Evolutionary conservation across 2,113 vertebrate species (phyloP), one percentile per base, ranked within the genome.

Genomic region (Empidonax alnorum): DNA sequence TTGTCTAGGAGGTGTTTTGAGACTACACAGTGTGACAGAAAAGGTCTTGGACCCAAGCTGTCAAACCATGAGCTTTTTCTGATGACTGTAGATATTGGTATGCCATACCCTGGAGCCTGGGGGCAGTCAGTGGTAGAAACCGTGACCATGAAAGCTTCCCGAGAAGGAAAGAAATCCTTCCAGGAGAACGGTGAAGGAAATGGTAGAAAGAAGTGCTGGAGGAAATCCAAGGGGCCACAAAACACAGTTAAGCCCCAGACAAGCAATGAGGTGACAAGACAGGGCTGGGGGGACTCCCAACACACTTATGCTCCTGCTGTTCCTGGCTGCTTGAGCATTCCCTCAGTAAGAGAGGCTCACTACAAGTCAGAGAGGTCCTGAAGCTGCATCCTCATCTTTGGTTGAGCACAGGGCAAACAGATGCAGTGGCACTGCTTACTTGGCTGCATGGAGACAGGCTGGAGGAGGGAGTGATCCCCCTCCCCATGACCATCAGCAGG

Each of bases 81-180:
- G 49, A 20, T 39, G 23, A 23, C 14, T 69, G 62, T 2, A 75
- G n/a, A 3, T 69, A 46, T 25, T 72, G 63, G 24, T 49, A 19
- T 56, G 66, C 30, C n/a, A 23, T 2, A 1, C 20, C 41, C 55
- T 69, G 47, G 44, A 86, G 72, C 41, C 50, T 17, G 14, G 9
- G 39, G n/a, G 9, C 50, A 79, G 53, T 39, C 67, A 55, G 39
- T 47, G 75, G 42, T 17, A 72, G 49, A 18, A 33, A 56, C 41
- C 35, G 41, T 15, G 50, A 71, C 37, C 5, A 25, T 20, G 28
- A 33, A 92, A 63, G 50, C 33, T 59, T 44, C 30, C 42, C 0
- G 0, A 28, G 61, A 77, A 58, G 59, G 68, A 86, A 92, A 86
- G 68, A 86, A 92, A 87, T 81, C 65, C 72, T 86, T 25, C 49